Evolutionary conservation across 2,888 invertebrate genomes (phyloP).

Genomic region (Aphidoletes aphidimyza): DNA sequence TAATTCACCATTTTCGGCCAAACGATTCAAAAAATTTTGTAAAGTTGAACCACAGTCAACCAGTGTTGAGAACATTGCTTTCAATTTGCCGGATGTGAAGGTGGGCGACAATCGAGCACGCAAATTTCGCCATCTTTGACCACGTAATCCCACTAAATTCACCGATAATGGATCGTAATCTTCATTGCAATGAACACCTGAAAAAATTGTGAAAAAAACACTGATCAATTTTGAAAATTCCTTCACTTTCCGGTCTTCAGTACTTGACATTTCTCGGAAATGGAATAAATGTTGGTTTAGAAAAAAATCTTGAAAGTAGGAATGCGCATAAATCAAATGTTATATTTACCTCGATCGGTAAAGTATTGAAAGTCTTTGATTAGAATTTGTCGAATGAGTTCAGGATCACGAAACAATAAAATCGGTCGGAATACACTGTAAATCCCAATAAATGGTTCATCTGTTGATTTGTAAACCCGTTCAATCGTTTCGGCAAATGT

Average conservation of each 20-base stretch:
- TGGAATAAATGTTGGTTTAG: no score
- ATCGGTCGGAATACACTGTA: constrained; percentile 71
- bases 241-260: no score
- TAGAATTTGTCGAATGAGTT: constrained; percentile 71
- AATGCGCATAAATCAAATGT: no score
- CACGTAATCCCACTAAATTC: constrained; percentile 70
- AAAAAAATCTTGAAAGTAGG: no score
- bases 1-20: constrained; percentile 62
- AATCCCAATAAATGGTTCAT: constrained; percentile 67
- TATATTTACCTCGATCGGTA: constrained; percentile 70
- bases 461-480: constrained; percentile 67
- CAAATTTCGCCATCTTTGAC: constrained; percentile 69
- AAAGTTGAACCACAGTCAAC: constrained; percentile 68
- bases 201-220: no score
- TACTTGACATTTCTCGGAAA: no score
- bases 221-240: no score
- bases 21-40: constrained; percentile 63
- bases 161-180: constrained; percentile 70
- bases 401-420: constrained; percentile 70
- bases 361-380: constrained; percentile 72
- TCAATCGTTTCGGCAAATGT: constrained; percentile 71
- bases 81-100: constrained; percentile 73
- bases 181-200: constrained; percentile 70
- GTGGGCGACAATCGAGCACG: constrained; percentile 73
- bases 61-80: constrained; percentile 70